Evolutionary conservation across 2,888 invertebrate species (phyloP).

Genomic region (Hydrotaea cyrtoneurina): DNA sequence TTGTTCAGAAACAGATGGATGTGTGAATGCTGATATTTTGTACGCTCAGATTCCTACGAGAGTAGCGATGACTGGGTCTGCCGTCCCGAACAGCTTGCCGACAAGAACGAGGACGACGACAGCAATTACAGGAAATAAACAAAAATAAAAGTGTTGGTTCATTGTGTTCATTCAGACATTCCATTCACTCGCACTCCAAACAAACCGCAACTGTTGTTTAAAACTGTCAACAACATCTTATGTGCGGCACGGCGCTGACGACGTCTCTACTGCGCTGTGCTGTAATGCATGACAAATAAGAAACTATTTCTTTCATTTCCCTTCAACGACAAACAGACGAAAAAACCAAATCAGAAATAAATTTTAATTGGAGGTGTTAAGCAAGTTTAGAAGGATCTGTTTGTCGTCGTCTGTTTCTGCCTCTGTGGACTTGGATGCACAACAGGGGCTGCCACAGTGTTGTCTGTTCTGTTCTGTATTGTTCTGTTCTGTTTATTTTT

Average conservation of each 20-base stretch:
- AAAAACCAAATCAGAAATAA: background rate
- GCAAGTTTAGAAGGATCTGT: slow-evolving; percentile 1
- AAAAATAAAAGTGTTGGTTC: slow-evolving; percentile 18
- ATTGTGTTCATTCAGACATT: background rate
- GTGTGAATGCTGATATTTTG: slow-evolving; percentile 9
- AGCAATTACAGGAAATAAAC: slow-evolving; percentile 50
- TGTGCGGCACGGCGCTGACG: background rate
- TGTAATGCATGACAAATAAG: no score
- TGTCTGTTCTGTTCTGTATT: background rate
- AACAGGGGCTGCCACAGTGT: background rate
- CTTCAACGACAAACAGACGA: background rate
- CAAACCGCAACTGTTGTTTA: slow-evolving; percentile 50
- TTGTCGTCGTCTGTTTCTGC: background rate
- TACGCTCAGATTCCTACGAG: background rate
- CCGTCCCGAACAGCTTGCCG: background rate
- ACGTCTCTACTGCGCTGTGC: no score
- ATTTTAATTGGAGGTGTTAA: slow-evolving; percentile 57
- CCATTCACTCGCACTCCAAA: background rate
- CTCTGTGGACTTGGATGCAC: no score
- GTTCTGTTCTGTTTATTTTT: background rate
- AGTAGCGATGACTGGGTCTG: background rate
- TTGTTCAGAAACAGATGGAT: no score
- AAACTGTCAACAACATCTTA: slow-evolving; percentile 61
- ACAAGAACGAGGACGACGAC: background rate
- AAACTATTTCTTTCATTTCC: no score